Evolutionary conservation across 2,113 vertebrate genomes (phyloP).

Genomic region (Ammodramus savannarum): DNA sequence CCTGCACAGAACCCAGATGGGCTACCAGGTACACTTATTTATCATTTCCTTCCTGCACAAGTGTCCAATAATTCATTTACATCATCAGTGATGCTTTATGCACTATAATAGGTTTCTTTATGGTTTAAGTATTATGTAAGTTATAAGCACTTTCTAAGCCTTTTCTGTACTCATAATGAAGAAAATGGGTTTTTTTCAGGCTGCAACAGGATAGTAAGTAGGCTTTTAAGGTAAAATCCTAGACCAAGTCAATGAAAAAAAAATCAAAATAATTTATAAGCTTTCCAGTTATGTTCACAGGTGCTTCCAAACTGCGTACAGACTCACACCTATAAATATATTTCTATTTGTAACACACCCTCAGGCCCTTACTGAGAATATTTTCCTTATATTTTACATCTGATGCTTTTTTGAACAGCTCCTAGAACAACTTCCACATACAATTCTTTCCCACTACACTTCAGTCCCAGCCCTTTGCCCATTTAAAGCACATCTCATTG

Average conservation of each 20-base stretch:
- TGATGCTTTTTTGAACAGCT: background rate
- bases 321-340: background rate
- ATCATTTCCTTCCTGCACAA: constrained; percentile 37
- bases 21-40: constrained; percentile 80
- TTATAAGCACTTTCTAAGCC: constrained; percentile 18
- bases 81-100: background rate
- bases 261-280: background rate
- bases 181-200: background rate
- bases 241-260: background rate
- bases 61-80: background rate
- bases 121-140: background rate
- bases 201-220: background rate
- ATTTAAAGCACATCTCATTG: background rate
- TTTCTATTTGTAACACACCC: background rate
- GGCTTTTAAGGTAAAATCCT: background rate
- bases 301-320: background rate
- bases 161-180: background rate
- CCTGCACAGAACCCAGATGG: constrained; percentile 79
- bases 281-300: background rate
- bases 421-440: background rate
- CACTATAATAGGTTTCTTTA: background rate
- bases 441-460: background rate
- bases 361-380: background rate
- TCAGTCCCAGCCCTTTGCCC: background rate
- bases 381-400: background rate